A percentile compares a stretch with the other conserved stretches of the same genome.
phyloP scores from a whole-genome alignment of 2,888 invertebrate genomes.

The Apotomis capreana region DNA sequence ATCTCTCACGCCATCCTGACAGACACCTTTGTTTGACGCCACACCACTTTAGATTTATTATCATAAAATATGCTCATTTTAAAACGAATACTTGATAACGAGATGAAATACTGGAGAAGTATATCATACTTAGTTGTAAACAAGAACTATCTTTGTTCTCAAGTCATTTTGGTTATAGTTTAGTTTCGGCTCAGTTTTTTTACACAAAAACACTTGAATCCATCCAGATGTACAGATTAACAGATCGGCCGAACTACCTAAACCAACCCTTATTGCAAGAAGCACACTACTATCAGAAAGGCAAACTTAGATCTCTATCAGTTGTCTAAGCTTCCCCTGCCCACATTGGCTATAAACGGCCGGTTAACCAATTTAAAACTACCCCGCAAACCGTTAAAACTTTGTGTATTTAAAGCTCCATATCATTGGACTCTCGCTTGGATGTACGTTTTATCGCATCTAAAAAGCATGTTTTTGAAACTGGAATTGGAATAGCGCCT shows the following conservation, averaged over 20 bases:
- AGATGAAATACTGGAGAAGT: too few species aligned
- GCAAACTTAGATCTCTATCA: conserved; percentile 54
- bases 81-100: too few species aligned
- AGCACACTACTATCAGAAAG: conserved; percentile 42
- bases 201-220: too few species aligned
- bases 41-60: too few species aligned
- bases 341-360: conserved; percentile 37
- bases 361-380: conserved; percentile 31
- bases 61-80: too few species aligned
- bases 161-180: too few species aligned
- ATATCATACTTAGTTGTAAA: too few species aligned
- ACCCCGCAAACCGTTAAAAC: neutral
- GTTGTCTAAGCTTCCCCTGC: conserved; percentile 53
- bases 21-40: too few species aligned
- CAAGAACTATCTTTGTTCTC: too few species aligned
- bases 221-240: too few species aligned
- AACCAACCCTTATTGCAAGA: conserved; percentile 29
- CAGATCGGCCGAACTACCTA: conserved; percentile 2
- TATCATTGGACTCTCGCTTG: conserved; percentile 2
- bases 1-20: too few species aligned
- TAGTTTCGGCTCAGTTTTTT: too few species aligned
- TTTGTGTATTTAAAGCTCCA: conserved; percentile 14
- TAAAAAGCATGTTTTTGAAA: conserved; percentile 40
- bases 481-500: conserved; percentile 34
- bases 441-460: conserved; percentile 28